A percentile compares a stretch with the other conserved stretches of the same genome.
Conservation (phyloP, 2,888 invertebrate genomes). For the Miltochrista miniata region DNA sequence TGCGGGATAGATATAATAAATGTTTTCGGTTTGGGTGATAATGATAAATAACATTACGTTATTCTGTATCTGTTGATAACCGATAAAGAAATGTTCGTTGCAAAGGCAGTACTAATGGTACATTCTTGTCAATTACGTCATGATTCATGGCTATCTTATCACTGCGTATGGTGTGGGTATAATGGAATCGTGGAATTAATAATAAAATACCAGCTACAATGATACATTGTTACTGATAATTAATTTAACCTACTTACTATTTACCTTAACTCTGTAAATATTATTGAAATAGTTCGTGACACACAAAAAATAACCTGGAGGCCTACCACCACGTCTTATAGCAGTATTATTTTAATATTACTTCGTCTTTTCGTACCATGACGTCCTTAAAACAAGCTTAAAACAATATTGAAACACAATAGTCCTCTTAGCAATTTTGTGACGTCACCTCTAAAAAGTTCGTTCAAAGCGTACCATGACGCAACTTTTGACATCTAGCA, state of each 20-base stretch:
- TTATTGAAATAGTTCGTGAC: no score
- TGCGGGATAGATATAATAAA: not conserved
- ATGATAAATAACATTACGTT: slow-evolving; percentile 11
- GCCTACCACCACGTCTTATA: no score
- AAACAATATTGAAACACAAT: no score
- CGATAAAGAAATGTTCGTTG: slow-evolving; percentile 19
- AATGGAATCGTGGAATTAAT: slow-evolving; percentile 6
- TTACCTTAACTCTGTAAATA: no score
- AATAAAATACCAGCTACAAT: slow-evolving; percentile 8
- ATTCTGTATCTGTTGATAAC: slow-evolving; percentile 17
- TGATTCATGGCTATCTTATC: slow-evolving; percentile 34
- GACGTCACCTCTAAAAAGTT: no score
- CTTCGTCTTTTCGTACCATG: no score
- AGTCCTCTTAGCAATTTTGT: no score
- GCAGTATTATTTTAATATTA: no score
- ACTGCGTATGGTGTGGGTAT: slow-evolving; percentile 5
- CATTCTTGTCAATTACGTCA: slow-evolving; percentile 17
- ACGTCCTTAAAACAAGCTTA: no score
- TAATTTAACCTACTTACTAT: not conserved
- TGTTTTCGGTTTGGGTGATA: slow-evolving; percentile 24
- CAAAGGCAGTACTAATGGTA: slow-evolving; percentile 9
- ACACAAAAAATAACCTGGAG: no score
- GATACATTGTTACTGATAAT: slow-evolving; percentile 19
- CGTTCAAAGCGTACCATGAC: no score
- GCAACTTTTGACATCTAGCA: no score